phyloP scores from a whole-genome alignment of 2,113 vertebrate species.

The Lophura nycthemera region DNA sequence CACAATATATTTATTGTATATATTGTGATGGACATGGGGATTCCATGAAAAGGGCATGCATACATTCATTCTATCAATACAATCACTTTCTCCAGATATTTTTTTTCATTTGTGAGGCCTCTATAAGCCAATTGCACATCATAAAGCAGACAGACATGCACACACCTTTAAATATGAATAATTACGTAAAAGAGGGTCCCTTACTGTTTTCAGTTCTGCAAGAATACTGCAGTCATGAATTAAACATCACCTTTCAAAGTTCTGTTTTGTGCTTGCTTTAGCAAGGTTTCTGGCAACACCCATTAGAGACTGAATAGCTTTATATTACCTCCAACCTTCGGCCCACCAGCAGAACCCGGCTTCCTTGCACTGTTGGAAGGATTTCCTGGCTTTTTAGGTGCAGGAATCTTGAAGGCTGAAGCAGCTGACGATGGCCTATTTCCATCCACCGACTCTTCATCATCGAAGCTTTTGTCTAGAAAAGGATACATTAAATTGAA shows the following conservation, averaged over 20 bases:
- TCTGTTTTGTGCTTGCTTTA: slow-evolving; percentile 38
- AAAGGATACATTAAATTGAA: slow-evolving; percentile 43
- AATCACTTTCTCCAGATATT: neutral
- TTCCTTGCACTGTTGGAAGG: slow-evolving; percentile 84
- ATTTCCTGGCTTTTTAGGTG: slow-evolving; percentile 92
- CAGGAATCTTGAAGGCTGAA: slow-evolving; percentile 93
- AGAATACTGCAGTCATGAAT: slow-evolving; percentile 78
- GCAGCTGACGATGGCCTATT: slow-evolving; percentile 89
- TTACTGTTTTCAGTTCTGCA: slow-evolving; percentile 61
- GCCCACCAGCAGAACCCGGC: slow-evolving; percentile 87
- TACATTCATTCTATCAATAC: neutral
- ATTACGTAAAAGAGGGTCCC: slow-evolving; percentile 18
- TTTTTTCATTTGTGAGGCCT: neutral
- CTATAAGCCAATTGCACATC: neutral
- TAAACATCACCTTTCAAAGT: slow-evolving; percentile 71
- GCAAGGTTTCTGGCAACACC: slow-evolving; percentile 27
- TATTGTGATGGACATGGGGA: neutral
- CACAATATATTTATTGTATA: neutral
- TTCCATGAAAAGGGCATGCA: neutral
- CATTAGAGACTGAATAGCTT: slow-evolving; percentile 53
- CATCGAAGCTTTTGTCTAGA: slow-evolving; percentile 97
- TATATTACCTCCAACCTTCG: slow-evolving; percentile 87
- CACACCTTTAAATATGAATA: slow-evolving; percentile 2
- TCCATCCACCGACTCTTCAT: slow-evolving; percentile 97
- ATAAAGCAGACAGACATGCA: neutral